Base-by-base conservation (phyloP, 2,113 vertebrate genomes). In the Sorex araneus region DNA sequence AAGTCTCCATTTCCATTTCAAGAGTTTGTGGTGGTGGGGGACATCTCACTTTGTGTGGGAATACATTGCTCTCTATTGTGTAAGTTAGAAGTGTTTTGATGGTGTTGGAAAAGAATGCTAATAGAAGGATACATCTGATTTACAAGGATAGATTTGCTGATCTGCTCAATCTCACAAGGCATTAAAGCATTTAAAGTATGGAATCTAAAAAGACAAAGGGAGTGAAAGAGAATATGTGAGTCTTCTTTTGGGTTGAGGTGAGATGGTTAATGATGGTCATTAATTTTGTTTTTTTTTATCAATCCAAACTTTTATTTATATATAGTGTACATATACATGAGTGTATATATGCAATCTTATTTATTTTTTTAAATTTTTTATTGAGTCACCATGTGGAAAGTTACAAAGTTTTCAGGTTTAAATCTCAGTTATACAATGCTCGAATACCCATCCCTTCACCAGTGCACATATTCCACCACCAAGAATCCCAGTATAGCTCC, bases 91-190 rank as follows among this genome's bases (percentile, higher is more conserved):
- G 28, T 6, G 6, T 2, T 7, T n/a, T 36, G 8, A 64, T 66
- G 64, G 27, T 27, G 27, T 28, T 50, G 27, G 75, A 15, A 3
- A 71, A 80, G 16, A 30, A 47, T 50, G 69, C 3, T 25, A 10
- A 34, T 63, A 63, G 19, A 60, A 50, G 47, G 6, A 50, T 50
- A 50, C 47, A 50, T 64, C 78, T 85, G 36, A 81, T 74, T 73
- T 74, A 32, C 23, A 45, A 43, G 64, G 23, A 82, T 7, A 45
- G 0, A 21, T 92, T 85, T 78, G 32, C 28, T n/a, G 43, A 60
- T 91, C 11, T 64, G 54, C 34, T 89, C 40, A 34, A 11, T 66
- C 90, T 88, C n/a, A 69, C 23, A 79, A 88, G 80, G 64, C 16
- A 8, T 34, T 27, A 66, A 54, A 57, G 47, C 57, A 90, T 27